Conservation (phyloP, 2,888 invertebrate species). For the Trachelus troglodyta region DNA sequence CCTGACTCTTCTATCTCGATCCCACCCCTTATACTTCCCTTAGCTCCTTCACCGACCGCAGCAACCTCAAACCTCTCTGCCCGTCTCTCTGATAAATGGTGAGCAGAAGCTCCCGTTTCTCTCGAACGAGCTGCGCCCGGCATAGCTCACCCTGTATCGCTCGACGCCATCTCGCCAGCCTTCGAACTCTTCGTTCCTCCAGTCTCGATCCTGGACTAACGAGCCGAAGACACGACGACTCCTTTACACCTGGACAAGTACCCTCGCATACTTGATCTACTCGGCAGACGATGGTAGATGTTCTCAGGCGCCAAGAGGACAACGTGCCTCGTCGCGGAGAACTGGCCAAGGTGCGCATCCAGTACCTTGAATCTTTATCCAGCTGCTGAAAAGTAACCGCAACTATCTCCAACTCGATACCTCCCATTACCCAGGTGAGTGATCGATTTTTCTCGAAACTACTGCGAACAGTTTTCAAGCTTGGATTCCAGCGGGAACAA, state of each 20-base stretch:
- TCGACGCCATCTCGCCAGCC: slow-evolving; percentile 41
- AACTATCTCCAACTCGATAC: neutral
- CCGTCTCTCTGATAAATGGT: slow-evolving; percentile 53
- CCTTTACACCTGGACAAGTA: neutral
- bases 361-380: neutral
- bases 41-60: slow-evolving; percentile 15
- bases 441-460: neutral
- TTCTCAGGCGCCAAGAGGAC: neutral
- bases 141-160: slow-evolving; percentile 51
- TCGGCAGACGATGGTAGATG: neutral
- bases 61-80: slow-evolving; percentile 17
- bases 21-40: slow-evolving; percentile 10
- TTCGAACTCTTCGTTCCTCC: neutral
- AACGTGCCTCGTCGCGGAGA: neutral
- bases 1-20: slow-evolving; percentile 27
- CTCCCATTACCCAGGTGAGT: neutral
- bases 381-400: neutral
- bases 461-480: neutral
- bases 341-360: neutral
- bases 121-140: slow-evolving; percentile 38
- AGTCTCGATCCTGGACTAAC: slow-evolving; percentile 40
- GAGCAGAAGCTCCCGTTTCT: slow-evolving; percentile 43
- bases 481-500: neutral
- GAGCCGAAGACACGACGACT: slow-evolving; percentile 47
- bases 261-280: neutral